Base-by-base conservation (phyloP, 1,140 invertebrate species). In the Diploscapter pachys region DNA sequence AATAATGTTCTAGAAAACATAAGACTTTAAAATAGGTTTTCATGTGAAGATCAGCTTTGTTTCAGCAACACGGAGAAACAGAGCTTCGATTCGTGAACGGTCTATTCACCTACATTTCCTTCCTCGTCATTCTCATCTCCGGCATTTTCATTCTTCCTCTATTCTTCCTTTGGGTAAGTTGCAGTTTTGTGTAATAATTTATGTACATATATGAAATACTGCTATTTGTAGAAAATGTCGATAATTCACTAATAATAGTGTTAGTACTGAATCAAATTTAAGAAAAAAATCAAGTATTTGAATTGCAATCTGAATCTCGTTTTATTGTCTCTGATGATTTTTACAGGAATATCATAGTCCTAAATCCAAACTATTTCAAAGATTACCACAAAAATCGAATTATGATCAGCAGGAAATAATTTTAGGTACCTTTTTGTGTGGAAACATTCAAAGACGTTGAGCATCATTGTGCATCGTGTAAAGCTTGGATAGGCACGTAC, bases 401-500 rank as follows among this genome's bases (percentile, higher is more conserved):
- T 1, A 31, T 31, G 31, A 31, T 31, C 31, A 31, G 31, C 31
- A 31, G 31, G 31, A 31, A 31, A 31, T 5, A 61, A 5, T 57
- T 67, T 52, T 61, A 69, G 73, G 73, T 82, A 11, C 81, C 81
- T 4, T 82, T 82, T 67, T 81, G 81, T 65, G 73, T 82, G 13
- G 81, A 80, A 6, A 81, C 81, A 11, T 82, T 82, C 74, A 82
- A 82, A 71, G 81, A 82, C 64, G 81, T 75, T 53, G 81, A 82
- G 69, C 81, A 82, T 67, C 73, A 79, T 4, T 82, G 81, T 64
- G 57, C 77, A 57, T 80, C 81, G 57, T 82, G 81, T 66, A 83
- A 78, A 63, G 73, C 77, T n/a, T 80, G 77, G 72, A 79, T 82
- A 50, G 81, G 81, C 61, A 83, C 81, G 4, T 82, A 76, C 72